Base-by-base conservation (phyloP, 2,113 vertebrate species). In the Campylomormyrus tamandua region DNA sequence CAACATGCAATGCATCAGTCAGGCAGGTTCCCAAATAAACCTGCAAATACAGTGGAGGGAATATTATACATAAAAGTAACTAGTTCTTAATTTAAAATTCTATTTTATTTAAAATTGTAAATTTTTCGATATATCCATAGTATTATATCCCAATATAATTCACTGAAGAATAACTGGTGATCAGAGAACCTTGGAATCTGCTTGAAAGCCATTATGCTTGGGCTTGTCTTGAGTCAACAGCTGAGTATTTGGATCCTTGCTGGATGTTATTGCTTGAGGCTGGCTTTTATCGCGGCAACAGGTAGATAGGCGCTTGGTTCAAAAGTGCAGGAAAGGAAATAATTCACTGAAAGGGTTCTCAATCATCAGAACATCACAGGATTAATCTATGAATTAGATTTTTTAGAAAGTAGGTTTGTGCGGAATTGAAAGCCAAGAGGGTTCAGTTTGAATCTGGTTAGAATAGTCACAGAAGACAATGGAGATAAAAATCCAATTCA, bases 251-350 rank as follows among this genome's bases (percentile, higher is more conserved):
- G 80, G 90, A 86, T 90, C 45, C 90, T n/a, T 7, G 9, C 17
- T 74, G 50, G n/a, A 86, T 90, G 42, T 90, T 90, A 53, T 89
- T 89, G 53, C 90, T 86, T 31, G 77, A 86, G 88, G 90, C 42
- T 66, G 89, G 80, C 56, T 86, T 80, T 90, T 89, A 80, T 88
- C 85, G 86, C 85, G 90, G 90, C 53, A 90, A 90, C 87, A 27
- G 53, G 83, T 52, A 66, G 42, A 77, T 27, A 83, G 83, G 45
- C 56, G 50, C 21, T 24, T 10, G 48, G 45, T 39, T 84, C 21
- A 39, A 19, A 52, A 86, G 84, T 50, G 31, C 52, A 56, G 27
- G 7, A 42, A 87, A 27, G 15, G 8, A 42, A 87, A 21, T 56
- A 35, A 19, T 86, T 42, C 84, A n/a, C 84, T 17, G 24, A 49